Evolutionary conservation across 1,140 invertebrate genomes (phyloP), one percentile per base, ranked within the genome.

Genomic region (Drosophila oshimai): DNA sequence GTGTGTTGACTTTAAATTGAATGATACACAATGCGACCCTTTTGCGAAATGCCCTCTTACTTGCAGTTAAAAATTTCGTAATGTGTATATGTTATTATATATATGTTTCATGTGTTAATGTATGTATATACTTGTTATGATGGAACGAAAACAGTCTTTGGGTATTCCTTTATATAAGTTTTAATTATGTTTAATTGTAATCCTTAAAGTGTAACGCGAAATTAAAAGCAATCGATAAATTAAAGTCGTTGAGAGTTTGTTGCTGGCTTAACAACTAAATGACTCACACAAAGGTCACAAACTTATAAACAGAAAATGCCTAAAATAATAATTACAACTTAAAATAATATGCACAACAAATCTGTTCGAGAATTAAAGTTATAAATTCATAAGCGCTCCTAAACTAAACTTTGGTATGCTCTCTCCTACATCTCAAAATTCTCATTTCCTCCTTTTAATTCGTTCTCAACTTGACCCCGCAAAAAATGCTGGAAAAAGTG

Each of bases 131-230:
- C 65, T 79, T 84, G 78, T 89, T 88, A 90, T 90, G 89, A 89
- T 90, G 89, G 89, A 90, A 90, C 89, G 89, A 90, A 90, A 90
- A 90, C 89, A 90, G 89, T 90, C 89, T 90, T 90, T 90, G 89
- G 89, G 89, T 90, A 90, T 89, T 90, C 78, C 83, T 90, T 89
- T 88, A 73, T 86, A 57, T 80, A 76, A 76, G 58, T 64, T 86
- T 87, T 88, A 81, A 76, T 86, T 79, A 54, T 81, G 54, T 72
- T 70, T 73, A 65, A 76, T 64, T 44, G 47, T 74, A 81, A 53
- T 75, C 57, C 72, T 73, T 79, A 76, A 7, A 81, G 75, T 58
- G 33, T 70, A 61, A 67, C 29, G 55, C 18, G 20, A 74, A 84
- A 57, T 34, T n/a, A 65, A 54, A 58, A 46, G 31, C 41, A 26